Conservation (phyloP, 2,888 invertebrate species). For the Lottia gigantea region DNA sequence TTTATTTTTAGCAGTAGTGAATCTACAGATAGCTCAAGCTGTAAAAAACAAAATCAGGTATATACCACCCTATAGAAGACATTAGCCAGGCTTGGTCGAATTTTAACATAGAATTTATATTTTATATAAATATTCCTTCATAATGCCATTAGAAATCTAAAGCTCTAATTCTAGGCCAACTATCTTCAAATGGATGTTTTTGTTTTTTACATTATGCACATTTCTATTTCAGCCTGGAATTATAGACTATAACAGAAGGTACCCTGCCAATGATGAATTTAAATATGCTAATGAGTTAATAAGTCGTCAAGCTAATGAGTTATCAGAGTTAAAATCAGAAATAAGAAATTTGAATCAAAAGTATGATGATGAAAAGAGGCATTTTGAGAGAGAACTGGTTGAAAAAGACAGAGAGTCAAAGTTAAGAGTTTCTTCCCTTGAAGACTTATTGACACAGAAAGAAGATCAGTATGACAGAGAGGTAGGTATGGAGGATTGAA, state of each 20-base stretch:
- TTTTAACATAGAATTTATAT: no score
- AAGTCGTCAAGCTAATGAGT: slow-evolving; percentile 54
- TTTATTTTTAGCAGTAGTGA: no score
- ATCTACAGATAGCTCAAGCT: no score
- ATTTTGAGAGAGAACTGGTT: slow-evolving; percentile 42
- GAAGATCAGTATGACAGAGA: slow-evolving; percentile 48
- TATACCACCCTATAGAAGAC: no score
- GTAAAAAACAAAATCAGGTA: no score
- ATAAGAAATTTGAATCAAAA: slow-evolving; percentile 36
- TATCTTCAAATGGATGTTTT: no score
- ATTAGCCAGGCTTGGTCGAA: no score
- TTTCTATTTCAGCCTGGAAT: no score
- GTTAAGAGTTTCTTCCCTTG: slow-evolving; percentile 38
- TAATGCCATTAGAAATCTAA: no score
- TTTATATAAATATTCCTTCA: no score
- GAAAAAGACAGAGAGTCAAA: slow-evolving; percentile 40
- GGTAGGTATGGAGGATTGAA: slow-evolving; percentile 27
- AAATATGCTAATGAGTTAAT: slow-evolving; percentile 58
- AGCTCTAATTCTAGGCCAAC: no score
- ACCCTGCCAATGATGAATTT: slow-evolving; percentile 33
- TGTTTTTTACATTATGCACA: no score
- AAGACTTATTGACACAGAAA: slow-evolving; percentile 38
- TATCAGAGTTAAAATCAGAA: slow-evolving; percentile 49
- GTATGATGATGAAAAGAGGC: slow-evolving; percentile 43
- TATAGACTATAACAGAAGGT: background rate